phyloP scores from a whole-genome alignment of 2,797 vertebrate genomes.

The Phoeniculus purpureus region DNA sequence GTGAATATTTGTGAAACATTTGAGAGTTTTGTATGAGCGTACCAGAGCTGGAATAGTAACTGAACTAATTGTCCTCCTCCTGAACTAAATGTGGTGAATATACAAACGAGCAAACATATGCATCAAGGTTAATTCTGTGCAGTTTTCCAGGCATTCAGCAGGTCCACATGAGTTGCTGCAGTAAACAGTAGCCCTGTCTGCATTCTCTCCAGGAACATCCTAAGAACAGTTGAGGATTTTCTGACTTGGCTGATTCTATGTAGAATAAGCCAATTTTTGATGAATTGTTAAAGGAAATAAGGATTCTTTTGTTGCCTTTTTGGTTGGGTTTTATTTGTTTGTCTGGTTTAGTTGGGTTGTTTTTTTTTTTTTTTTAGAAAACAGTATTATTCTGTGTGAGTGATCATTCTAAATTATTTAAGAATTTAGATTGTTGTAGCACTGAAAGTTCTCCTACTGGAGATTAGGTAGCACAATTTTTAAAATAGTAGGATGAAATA shows the following conservation, averaged over 20 bases:
- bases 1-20: not conserved
- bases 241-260: not conserved
- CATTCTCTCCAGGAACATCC: not conserved
- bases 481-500: no score
- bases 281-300: not conserved
- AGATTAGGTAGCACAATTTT: not conserved
- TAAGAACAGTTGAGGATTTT: not conserved
- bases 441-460: not conserved
- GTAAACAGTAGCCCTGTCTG: not conserved
- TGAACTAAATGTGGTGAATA: not conserved
- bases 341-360: not conserved
- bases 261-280: not conserved
- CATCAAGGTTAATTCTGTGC: not conserved
- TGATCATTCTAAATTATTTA: not conserved
- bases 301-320: not conserved
- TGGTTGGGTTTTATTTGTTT: not conserved
- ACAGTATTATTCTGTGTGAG: not conserved
- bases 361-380: not conserved
- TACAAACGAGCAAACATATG: not conserved
- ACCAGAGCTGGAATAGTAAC: slow-evolving; percentile 10
- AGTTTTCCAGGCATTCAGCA: slow-evolving; percentile 7
- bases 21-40: slow-evolving; percentile 8
- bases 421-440: not conserved
- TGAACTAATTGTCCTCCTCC: not conserved
- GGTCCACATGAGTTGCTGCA: slow-evolving; percentile 27